Conservation (phyloP, 2,888 invertebrate species). For the Synanthedon andrenaeformis region DNA sequence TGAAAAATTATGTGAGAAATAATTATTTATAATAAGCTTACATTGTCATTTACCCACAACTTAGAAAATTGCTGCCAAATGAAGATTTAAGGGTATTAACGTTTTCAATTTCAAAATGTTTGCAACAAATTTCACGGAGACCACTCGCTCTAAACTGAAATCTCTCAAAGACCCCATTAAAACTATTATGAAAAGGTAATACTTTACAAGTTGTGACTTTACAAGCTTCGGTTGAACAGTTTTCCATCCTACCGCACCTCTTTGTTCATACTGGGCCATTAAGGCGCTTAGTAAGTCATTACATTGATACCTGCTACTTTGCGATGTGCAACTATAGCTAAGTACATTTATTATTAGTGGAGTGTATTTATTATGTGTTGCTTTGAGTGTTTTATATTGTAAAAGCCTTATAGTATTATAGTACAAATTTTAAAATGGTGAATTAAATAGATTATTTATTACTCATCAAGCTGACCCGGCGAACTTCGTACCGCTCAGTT, state of each 20-base stretch:
- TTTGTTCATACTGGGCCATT: background rate
- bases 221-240: slow-evolving; percentile 1
- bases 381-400: no score
- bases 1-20: no score
- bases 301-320: background rate
- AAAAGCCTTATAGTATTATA: no score
- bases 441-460: no score
- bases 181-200: slow-evolving; percentile 8
- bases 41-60: background rate
- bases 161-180: slow-evolving; percentile 7
- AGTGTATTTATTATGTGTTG: no score
- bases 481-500: no score
- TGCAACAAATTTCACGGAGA: slow-evolving; percentile 2
- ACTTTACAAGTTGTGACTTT: slow-evolving; percentile 3
- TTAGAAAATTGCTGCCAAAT: background rate
- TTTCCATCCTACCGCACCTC: slow-evolving; percentile 4
- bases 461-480: no score
- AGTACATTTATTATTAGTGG: no score
- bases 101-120: background rate
- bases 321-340: background rate
- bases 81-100: background rate
- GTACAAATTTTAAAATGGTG: no score
- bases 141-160: slow-evolving; percentile 2
- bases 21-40: no score
- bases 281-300: background rate